Evolutionary conservation across 2,797 vertebrate species (phyloP).

Genomic region (Oreortyx pictus): DNA sequence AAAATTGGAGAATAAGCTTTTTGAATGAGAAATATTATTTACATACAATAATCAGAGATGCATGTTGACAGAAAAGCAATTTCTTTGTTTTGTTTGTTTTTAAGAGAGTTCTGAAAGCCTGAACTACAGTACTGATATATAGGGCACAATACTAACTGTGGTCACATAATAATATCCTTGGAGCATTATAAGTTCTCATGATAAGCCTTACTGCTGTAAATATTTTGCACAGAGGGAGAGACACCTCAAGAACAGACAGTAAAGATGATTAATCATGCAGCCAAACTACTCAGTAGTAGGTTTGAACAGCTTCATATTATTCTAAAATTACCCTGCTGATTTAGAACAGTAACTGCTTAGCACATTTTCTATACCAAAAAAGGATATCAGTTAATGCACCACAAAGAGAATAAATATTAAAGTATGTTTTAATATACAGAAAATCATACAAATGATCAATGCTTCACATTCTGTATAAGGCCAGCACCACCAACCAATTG

Average conservation of each 20-base stretch:
- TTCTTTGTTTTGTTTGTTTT: neutral
- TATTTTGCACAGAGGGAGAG: constrained; percentile 44
- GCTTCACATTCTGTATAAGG: constrained; percentile 40
- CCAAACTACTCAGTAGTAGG: constrained; percentile 46
- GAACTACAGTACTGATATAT: neutral
- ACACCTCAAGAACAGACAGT: constrained; percentile 43
- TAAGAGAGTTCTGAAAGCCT: neutral
- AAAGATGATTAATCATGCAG: constrained; percentile 68
- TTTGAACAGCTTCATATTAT: constrained; percentile 49
- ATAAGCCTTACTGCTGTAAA: constrained; percentile 32
- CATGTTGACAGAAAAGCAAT: neutral
- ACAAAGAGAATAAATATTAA: constrained; percentile 65
- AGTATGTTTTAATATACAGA: constrained; percentile 67
- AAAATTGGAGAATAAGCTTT: neutral
- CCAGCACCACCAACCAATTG: neutral
- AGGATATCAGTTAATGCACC: constrained; percentile 67
- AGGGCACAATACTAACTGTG: neutral
- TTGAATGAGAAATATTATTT: neutral
- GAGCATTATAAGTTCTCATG: constrained; percentile 34
- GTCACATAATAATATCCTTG: constrained; percentile 20
- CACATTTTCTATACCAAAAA: constrained; percentile 48
- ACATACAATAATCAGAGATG: neutral
- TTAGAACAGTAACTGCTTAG: constrained; percentile 51
- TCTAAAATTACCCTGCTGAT: constrained; percentile 40
- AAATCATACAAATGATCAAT: constrained; percentile 65